Conservation (phyloP, 2,797 vertebrate genomes). For the Syngnathus acus region DNA sequence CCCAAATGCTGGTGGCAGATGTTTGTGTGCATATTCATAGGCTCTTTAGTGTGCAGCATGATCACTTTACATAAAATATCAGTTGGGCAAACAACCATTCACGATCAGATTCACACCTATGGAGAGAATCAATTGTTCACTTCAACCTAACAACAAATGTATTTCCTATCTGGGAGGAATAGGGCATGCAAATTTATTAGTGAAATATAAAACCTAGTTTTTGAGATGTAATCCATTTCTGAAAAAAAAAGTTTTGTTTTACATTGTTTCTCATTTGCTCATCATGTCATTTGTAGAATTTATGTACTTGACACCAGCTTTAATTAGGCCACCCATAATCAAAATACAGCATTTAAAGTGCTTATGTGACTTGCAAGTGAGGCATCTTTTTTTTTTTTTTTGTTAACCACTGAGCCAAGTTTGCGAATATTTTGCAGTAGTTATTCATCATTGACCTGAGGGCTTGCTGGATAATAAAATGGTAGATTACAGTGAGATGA, state of each 20-base stretch:
- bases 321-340: slow-evolving; percentile 1
- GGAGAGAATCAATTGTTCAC: neutral
- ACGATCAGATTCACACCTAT: neutral
- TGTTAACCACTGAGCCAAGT: neutral
- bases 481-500: neutral
- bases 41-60: too few relatives aligned
- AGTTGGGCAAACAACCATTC: neutral
- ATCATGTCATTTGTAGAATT: neutral
- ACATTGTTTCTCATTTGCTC: neutral
- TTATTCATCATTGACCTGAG: neutral
- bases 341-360: neutral
- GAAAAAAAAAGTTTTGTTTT: neutral
- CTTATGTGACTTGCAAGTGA: neutral
- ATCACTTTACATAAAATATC: too few relatives aligned
- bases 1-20: too few relatives aligned
- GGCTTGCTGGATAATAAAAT: neutral
- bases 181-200: neutral
- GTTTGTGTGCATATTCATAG: too few relatives aligned
- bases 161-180: neutral
- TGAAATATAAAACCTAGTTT: neutral
- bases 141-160: neutral
- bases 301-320: neutral
- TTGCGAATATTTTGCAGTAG: neutral
- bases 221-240: neutral
- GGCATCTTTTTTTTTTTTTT: neutral